These are phyloP conservation scores for Acrobasis consociella DNA, from an alignment of 2,888 invertebrate genomes.

Conservation along the genomic window DNA sequence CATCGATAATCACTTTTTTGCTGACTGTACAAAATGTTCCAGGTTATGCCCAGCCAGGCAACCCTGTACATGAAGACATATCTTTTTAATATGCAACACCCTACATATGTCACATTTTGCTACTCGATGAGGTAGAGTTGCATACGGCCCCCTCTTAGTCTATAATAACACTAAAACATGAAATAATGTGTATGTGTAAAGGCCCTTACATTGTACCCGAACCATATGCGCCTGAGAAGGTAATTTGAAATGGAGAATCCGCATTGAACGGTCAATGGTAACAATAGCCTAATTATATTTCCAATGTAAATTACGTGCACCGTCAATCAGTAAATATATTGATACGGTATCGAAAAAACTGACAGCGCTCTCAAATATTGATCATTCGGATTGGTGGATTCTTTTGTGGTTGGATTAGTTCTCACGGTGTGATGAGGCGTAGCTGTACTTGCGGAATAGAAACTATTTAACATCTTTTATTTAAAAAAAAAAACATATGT, in stretches of 20 bases:
- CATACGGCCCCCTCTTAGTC: too few species aligned
- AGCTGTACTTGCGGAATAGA: constrained; percentile 5
- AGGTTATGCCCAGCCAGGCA: too few species aligned
- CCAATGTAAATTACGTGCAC: constrained; percentile 57
- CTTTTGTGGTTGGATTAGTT: constrained; percentile 5
- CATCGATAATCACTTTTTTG: too few species aligned
- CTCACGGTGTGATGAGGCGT: constrained; percentile 1
- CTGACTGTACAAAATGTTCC: too few species aligned
- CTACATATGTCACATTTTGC: too few species aligned
- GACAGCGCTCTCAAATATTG: constrained; percentile 22
- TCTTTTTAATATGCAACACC: too few species aligned
- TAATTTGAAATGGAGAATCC: constrained; percentile 53
- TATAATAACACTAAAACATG: too few species aligned
- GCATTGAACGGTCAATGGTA: constrained; percentile 50
- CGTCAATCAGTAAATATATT: constrained; percentile 57
- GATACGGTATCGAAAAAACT: constrained; percentile 26
- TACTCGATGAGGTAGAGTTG: too few species aligned
- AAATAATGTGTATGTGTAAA: neutral
- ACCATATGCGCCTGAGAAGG: constrained; percentile 34
- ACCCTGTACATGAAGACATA: too few species aligned
- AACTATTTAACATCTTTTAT: neutral
- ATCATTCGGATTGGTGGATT: constrained; percentile 12
- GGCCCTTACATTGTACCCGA: neutral
- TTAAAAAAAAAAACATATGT: too few species aligned
- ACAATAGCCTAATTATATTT: constrained; percentile 73